Base-by-base conservation (phyloP, 2,113 vertebrate species). In the Choloepus hoffmanni region DNA sequence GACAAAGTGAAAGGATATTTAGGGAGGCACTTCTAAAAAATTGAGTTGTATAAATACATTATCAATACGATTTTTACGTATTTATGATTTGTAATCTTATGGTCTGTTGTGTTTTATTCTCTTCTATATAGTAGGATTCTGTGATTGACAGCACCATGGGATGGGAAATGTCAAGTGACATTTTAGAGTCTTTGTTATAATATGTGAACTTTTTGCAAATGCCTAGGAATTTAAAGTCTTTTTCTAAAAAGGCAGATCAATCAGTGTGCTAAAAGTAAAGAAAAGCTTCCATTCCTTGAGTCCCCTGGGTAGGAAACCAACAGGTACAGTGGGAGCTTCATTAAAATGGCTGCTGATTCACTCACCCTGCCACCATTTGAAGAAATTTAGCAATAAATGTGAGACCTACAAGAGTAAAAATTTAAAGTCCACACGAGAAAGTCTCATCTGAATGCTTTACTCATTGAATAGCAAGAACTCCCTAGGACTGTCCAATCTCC, bases 171-270 rank as follows among this genome's bases (percentile, higher is more conserved):
- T 16, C 50, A 77, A 67, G 50, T 9, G 62, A 63, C n/a, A 79
- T 48, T 95, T 83, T 40, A 60, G 45, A 79, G 53, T 93, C 82
- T 95, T 60, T 28, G 67, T 72, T 93, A 91, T 36, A 67, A 55
- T 33, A 33, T 12, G 28, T 72, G 62, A 73, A 8, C 33, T 68
- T 73, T n/a, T 6, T 58, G 28, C 26, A 77, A 85, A 92, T 45
- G 5, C 33, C 76, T 78, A 9, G 76, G 43, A 36, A 19, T 73
- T 26, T 45, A 33, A 30, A 67, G 14, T 48, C 77, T 19, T 58
- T 92, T 60, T 48, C 72, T n/a, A 21, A 92, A 77, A 23, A 89
- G 60, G 63, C 33, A 53, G 10, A 23, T 43, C 30, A 36, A 79
- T 24, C 53, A 3, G 0, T 36, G 24, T 9, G n/a, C 13, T n/a